Base-by-base conservation (phyloP, 2,888 invertebrate species). In the Acleris cristana region DNA sequence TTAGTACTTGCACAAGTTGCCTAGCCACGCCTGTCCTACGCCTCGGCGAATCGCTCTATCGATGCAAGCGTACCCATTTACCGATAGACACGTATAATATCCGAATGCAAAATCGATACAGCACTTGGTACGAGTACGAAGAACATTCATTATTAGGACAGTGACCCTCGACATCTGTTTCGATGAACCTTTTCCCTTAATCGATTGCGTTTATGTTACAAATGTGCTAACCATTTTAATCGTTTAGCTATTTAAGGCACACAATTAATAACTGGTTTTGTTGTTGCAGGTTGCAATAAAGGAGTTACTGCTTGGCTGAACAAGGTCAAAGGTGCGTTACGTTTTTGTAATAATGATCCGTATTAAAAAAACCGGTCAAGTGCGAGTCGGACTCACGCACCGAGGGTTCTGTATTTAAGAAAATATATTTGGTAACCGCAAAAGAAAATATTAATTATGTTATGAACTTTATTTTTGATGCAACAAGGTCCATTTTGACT, bases 251-350 rank as follows among this genome's bases (percentile, higher is more conserved):
- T 45, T 44, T 65, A 66, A 14, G 60, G 61, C 61, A 58, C 40
- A 49, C 26, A 45, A 70, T 65, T 70, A 55, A 70, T 65, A 56
- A 65, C 61, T 64, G 58, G 75, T 75, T 52, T 75, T 74, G 71
- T 84, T 85, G 81, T 88, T 89, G 61, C 89, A 91, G 91, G 77
- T 88, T 81, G 79, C 78, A 80, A 80, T 80, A 77, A 75, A 80
- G 74, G 74, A 79, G 83, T 85, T 74, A 77, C 81, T 81, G 85
- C 79, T 80, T 74, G 84, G 88, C 88, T 90, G 91, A 89, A 90
- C 91, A 80, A 87, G 83, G 87, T 84, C 79, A 87, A 82, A 87
- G 90, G 89, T 90, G 74, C 70, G 79, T 78, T 70, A 69, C 73
- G 74, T 70, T 65, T 63, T 61, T 71, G 53, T 23, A 40, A 56